phyloP scores from a whole-genome alignment of 2,113 vertebrate genomes.

The Trogon melanurus region DNA sequence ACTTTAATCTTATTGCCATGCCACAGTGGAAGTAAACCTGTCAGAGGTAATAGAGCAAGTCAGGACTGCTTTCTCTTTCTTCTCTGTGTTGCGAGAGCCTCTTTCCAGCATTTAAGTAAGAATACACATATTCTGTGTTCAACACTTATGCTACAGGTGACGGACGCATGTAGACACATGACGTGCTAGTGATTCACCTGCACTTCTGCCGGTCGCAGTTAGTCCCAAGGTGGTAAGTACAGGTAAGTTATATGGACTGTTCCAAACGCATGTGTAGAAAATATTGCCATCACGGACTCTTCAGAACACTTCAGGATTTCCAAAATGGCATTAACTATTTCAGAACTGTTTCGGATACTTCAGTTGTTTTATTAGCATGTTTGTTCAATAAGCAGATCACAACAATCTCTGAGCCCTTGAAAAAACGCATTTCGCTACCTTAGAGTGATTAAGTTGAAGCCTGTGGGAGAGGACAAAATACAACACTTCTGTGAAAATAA shows the following conservation, averaged over 20 bases:
- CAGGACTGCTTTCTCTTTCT: conserved; percentile 8
- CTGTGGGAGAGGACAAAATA: background rate
- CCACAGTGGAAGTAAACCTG: conserved; percentile 59
- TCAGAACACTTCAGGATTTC: background rate
- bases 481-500: background rate
- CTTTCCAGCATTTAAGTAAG: background rate
- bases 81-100: background rate
- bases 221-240: background rate
- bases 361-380: background rate
- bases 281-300: background rate
- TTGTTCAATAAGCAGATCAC: background rate
- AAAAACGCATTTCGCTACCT: background rate
- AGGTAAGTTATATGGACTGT: background rate
- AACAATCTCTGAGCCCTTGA: background rate
- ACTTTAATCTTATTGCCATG: conserved; percentile 61
- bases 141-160: background rate
- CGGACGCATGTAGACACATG: background rate
- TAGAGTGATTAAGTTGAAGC: background rate
- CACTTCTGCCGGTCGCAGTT: background rate
- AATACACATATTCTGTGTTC: background rate
- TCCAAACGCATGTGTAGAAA: background rate
- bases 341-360: background rate
- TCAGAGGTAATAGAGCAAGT: conserved; percentile 61
- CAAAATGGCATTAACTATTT: background rate
- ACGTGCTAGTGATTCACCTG: background rate